A percentile compares a stretch with the other conserved stretches of the same genome.
These are phyloP conservation scores for Norana najaformis DNA, from an alignment of 2,888 invertebrate species.

Conservation along the genomic window DNA sequence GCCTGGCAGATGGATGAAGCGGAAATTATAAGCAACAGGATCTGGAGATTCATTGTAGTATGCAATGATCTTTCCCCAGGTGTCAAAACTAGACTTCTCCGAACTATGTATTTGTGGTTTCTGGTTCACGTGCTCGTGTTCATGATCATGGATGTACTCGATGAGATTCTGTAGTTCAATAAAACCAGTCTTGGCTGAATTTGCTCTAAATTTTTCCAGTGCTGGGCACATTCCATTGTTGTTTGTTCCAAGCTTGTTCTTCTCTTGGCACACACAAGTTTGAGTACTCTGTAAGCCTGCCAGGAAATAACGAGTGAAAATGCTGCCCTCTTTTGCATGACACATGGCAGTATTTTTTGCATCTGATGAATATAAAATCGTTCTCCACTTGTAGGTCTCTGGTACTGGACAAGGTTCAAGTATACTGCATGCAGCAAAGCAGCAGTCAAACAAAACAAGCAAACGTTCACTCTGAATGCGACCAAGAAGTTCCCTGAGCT, in stretches of 20 bases:
- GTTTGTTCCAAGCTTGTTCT: not conserved
- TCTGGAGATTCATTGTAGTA: not conserved
- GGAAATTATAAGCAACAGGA: conserved; percentile 15
- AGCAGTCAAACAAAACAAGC: conserved; percentile 15
- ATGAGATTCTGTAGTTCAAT: not conserved
- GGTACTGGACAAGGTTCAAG: not conserved
- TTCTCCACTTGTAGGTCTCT: not conserved
- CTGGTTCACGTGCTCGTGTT: not conserved
- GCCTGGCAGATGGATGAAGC: not conserved
- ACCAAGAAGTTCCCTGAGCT: not conserved
- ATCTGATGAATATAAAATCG: not conserved
- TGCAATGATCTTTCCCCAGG: not conserved
- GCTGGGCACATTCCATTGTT: not conserved
- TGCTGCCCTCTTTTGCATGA: conserved; percentile 1
- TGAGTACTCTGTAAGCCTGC: not conserved
- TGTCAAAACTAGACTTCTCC: not conserved
- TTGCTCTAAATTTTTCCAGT: not conserved
- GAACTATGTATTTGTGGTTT: not conserved
- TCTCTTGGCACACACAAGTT: conserved; percentile 8
- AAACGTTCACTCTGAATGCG: not conserved
- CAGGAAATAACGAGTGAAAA: conserved; percentile 15
- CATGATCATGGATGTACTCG: not conserved
- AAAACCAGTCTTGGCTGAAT: not conserved
- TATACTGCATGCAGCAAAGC: not conserved
- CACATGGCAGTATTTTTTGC: not conserved